Conservation (phyloP, 2,797 vertebrate genomes). For the Acanthurus leucopareius region DNA sequence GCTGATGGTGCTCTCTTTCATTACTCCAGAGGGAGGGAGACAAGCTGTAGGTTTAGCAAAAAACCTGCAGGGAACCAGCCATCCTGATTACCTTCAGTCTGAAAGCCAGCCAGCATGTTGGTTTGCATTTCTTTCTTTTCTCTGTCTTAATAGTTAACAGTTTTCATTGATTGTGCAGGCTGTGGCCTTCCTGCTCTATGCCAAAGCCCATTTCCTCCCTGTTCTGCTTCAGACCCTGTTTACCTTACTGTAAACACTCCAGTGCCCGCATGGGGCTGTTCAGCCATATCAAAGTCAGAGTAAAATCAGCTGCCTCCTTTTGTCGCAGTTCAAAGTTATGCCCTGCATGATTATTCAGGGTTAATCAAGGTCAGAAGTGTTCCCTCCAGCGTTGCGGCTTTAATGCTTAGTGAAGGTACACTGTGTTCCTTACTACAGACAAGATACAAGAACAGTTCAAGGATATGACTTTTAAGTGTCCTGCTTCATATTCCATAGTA, state of each 20-base stretch:
- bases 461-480: constrained; percentile 25
- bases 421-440: constrained; percentile 61
- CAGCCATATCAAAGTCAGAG: constrained; percentile 54
- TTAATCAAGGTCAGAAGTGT: constrained; percentile 79
- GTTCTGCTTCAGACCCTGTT: constrained; percentile 37
- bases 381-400: constrained; percentile 56
- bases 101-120: constrained; percentile 51
- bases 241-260: constrained; percentile 46
- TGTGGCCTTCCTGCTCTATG: constrained; percentile 42
- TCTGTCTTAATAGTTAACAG: constrained; percentile 52
- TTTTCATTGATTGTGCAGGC: constrained; percentile 51
- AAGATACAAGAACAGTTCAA: constrained; percentile 27
- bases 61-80: constrained; percentile 69
- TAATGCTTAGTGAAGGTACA: constrained; percentile 61
- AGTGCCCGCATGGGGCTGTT: constrained; percentile 19
- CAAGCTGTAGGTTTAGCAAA: constrained; percentile 69
- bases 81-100: constrained; percentile 64
- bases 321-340: constrained; percentile 79
- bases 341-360: constrained; percentile 70
- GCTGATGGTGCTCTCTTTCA: constrained; percentile 78
- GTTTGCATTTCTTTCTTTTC: constrained; percentile 45
- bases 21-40: constrained; percentile 65
- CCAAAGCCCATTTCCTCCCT: constrained; percentile 37
- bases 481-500: constrained; percentile 35
- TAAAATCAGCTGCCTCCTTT: constrained; percentile 62